These are phyloP conservation scores for Protaetia brevitarsis DNA, from an alignment of 1,140 invertebrate genomes.

Conservation along the genomic window DNA sequence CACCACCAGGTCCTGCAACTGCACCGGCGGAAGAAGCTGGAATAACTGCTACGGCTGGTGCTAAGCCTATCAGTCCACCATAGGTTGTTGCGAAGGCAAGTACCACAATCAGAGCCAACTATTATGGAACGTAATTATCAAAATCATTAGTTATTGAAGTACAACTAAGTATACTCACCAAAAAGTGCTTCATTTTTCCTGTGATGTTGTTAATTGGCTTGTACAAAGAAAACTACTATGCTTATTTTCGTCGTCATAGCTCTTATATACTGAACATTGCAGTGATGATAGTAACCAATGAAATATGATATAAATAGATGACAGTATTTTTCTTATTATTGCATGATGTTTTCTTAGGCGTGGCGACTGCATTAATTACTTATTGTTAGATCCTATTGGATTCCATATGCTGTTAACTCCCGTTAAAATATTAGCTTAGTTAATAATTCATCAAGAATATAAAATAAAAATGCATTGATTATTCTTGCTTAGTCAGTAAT, in stretches of 20 bases:
- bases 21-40: background rate
- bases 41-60: background rate
- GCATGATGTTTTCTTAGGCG: background rate
- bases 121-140: background rate
- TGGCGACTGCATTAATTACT: too few relatives aligned
- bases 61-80: background rate
- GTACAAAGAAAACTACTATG: background rate
- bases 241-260: background rate
- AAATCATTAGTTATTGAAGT: background rate
- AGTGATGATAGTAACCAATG: too few relatives aligned
- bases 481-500: too few relatives aligned
- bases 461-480: too few relatives aligned
- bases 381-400: too few relatives aligned
- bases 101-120: background rate
- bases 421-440: too few relatives aligned
- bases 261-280: background rate
- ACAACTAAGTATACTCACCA: background rate
- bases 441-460: too few relatives aligned
- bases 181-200: constrained; percentile 1
- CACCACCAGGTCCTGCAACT: background rate
- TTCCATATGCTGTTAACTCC: too few relatives aligned
- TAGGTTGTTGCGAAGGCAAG: background rate
- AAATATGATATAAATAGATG: background rate
- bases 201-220: background rate
- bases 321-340: background rate